Conservation (phyloP, 1,140 invertebrate species). For the Drosophila funebris region DNA sequence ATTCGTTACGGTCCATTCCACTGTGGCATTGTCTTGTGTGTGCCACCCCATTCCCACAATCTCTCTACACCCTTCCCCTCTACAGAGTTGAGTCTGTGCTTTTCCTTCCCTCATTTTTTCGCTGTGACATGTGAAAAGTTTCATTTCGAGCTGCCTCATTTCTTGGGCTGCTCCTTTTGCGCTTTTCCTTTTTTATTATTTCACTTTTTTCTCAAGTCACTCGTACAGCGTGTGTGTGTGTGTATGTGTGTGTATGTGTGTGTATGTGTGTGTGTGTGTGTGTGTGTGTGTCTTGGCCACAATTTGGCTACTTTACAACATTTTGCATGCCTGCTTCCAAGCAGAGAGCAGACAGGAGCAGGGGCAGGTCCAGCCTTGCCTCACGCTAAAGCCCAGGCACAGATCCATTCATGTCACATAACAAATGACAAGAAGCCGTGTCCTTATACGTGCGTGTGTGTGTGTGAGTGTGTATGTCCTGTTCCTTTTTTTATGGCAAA, state of each 20-base stretch:
- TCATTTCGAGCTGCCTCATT: conserved; percentile 28
- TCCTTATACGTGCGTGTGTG: background rate
- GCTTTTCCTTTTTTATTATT: conserved; percentile 19
- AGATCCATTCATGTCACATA: conserved; percentile 48
- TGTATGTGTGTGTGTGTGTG: conserved; percentile 1
- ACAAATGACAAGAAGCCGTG: conserved; percentile 63
- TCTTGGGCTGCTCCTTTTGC: conserved; percentile 20
- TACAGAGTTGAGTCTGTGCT: background rate
- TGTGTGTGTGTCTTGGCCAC: conserved; percentile 22
- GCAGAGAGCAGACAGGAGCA: no score
- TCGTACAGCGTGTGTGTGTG: background rate
- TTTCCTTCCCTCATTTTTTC: background rate
- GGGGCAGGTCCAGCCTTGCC: background rate
- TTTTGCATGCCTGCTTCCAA: conserved; percentile 44
- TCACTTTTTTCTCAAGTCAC: conserved; percentile 26
- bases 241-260: background rate
- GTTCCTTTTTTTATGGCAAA: conserved; percentile 67
- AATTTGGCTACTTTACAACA: conserved; percentile 63
- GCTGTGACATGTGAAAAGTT: conserved; percentile 74
- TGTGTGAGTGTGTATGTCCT: conserved; percentile 30
- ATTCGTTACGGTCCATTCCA: conserved; percentile 70
- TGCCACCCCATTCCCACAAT: background rate
- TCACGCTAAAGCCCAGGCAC: background rate
- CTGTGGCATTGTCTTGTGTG: conserved; percentile 22
- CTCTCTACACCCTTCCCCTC: background rate